Evolutionary conservation across 2,888 invertebrate genomes (phyloP), one percentile per base, ranked within the genome.

Genomic region (Dicyrtoma fusca): DNA sequence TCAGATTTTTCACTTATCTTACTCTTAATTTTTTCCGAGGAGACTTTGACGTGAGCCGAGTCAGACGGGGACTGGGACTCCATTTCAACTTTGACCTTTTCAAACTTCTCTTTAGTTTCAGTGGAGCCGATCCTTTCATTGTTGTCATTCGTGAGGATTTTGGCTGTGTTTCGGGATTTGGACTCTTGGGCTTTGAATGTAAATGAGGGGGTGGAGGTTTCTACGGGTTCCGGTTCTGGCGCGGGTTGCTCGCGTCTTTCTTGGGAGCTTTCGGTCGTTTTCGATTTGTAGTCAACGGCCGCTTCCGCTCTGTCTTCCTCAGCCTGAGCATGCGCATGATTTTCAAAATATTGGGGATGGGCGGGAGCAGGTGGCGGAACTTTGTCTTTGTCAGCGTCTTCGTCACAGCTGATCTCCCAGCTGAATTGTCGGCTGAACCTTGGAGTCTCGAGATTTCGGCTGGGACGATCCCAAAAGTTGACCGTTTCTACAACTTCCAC

Each of bases 401-500:
- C 69, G n/a, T 64, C 63, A 51, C 23, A 19, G 45, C 21, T 62
- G 14, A 51, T 19, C 13, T 64, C 64, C 71, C 71, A 71, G 44
- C 64, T 64, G 25, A 71, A 71, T 44, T 71, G 63, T 42, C 71
- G 8, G 11, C 13, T 42, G 44, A 71, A 64, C 25, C 34, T 34
- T 53, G 63, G 63, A 2, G 64, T 11, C n/a, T 63, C 71, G 10
- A 69, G 25, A 19, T 17, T 26, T 14, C 44, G 34, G 6, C 62
- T 8, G 6, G 42, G 34, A 10, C 72, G 14, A 34, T 72, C 72
- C 72, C 72, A 72, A 42, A 72, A 72, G 45, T 72, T 72, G 14
- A 59, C 61, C 1, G 47, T 57, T 21, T 57, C 73, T 3, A 63
- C 69, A 21, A 26, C 51, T 34, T 61, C 26, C 1, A 25, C 13